Percentiles rank a stretch among this genome's conserved stretches.
phyloP scores from a whole-genome alignment of 1,140 invertebrate species.

The Pseudomyrmex pallidus region DNA sequence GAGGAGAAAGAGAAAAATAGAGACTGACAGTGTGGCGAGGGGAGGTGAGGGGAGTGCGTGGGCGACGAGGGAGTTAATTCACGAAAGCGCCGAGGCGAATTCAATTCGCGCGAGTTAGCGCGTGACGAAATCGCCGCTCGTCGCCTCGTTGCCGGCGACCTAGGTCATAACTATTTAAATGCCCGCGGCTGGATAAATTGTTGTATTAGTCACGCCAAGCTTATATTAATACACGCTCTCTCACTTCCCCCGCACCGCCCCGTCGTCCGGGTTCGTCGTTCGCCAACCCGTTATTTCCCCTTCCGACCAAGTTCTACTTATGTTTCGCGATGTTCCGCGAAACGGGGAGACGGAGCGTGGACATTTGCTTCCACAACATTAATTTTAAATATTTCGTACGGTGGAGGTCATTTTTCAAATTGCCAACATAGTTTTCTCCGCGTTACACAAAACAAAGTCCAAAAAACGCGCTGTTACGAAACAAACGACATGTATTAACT shows the following conservation, averaged over 20 bases:
- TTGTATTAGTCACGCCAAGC: slow-evolving; percentile 83
- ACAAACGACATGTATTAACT: background rate
- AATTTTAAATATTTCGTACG: background rate
- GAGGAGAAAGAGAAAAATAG: background rate
- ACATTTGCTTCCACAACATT: background rate
- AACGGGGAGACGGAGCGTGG: background rate
- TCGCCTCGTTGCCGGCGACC: slow-evolving; percentile 63
- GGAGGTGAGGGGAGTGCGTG: slow-evolving; percentile 72
- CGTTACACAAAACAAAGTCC: background rate
- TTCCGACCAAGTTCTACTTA: slow-evolving; percentile 11
- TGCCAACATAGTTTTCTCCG: background rate
- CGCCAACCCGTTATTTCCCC: slow-evolving; percentile 42
- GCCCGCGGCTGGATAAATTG: slow-evolving; percentile 81
- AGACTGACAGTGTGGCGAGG: slow-evolving; percentile 43
- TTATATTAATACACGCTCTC: slow-evolving; percentile 80
- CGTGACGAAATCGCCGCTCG: slow-evolving; percentile 82
- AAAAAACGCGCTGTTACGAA: background rate
- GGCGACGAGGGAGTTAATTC: slow-evolving; percentile 80
- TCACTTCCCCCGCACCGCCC: background rate
- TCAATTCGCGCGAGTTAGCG: slow-evolving; percentile 82
- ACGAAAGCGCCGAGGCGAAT: slow-evolving; percentile 82
- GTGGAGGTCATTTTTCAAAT: background rate
- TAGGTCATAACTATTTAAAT: slow-evolving; percentile 84
- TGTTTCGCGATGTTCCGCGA: background rate
- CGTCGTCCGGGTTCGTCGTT: slow-evolving; percentile 38